Base-by-base conservation (phyloP, 2,888 invertebrate genomes). In the Leptothorax acervorum region DNA sequence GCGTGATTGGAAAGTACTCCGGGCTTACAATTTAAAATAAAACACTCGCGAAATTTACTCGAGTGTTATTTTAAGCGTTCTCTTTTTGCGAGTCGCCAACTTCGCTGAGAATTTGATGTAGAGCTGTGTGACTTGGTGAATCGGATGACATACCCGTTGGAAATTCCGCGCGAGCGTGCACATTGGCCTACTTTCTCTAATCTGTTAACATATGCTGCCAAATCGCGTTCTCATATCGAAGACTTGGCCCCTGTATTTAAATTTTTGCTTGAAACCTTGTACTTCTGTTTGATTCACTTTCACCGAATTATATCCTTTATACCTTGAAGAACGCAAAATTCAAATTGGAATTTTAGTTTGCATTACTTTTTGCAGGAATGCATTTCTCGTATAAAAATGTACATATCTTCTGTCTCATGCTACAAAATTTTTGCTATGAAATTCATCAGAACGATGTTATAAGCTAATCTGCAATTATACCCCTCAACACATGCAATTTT, bases 171-270 rank as follows among this genome's bases (percentile, higher is more conserved):
- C 0, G 73, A 66, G 79, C 12, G 0, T 35, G 28, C 51, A 55
- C 9, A 63, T 53, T 78, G 73, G 53, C 65, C 63, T 82, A 84
- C 81, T 86, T 89, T 81, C 63, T 84, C 63, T 83, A 82, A 35
- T 86, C 66, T 84, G 66, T 42, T 88, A 86, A 83, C 86, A 88
- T 88, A 88, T 88, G 84, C 53, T 84, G 42, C 45, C 63, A 35
- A 42, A 57, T 57, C 23, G 15, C 39, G 8, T 12, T 57, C 28
- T 60, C n/a, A 1, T 55, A 31, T 57, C 28, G n/a, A 73, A 3
- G 5, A 57, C 0, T 18, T 18, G 12, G 3, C 18, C 6, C 3
- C 8, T 28, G 28, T 57, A 28, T 28, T 42, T 42, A 42, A 73
- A 71, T 71, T 15, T 2, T 70, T 4, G 1, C 4, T 4, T 23